Base-by-base conservation (phyloP, 37 sponge, comb jelly and placozoan species). In the Corticium candelabrum region DNA sequence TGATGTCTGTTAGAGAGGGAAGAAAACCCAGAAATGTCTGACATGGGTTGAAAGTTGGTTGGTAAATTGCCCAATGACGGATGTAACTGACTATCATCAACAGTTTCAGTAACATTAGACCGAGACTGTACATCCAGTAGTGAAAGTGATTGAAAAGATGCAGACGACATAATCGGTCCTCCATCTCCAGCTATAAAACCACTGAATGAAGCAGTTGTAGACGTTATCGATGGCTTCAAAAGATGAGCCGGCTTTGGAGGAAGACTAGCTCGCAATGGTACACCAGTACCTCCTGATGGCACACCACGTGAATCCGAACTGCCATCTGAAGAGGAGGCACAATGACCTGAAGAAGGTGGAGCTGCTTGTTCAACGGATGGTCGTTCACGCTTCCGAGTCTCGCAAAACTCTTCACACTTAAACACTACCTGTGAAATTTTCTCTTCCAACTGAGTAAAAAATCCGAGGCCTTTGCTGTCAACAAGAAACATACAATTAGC, bases 241-340 rank as follows among this genome's bases (percentile, higher is more conserved):
- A 50, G 62, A 50, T 50, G 62, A 50, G 62, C 62, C 15, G 62
- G 62, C 62, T 50, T 50, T 11, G 62, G 62, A 11, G 62, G 62
- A 11, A 50, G 62, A 50, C 62, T 50, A 11, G 62, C 11, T 50
- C 62, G 11, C 62, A 21, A 50, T 21, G 62, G n/a, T n/a, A n/a
- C n/a, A n/a, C n/a, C n/a, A n/a, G n/a, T n/a, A n/a, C n/a, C n/a
- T n/a, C n/a, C n/a, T n/a, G n/a, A n/a, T n/a, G n/a, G n/a, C n/a
- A n/a, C n/a, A n/a, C n/a, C n/a, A n/a, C n/a, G n/a, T n/a, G n/a
- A n/a, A n/a, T n/a, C n/a, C n/a, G n/a, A n/a, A n/a, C n/a, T n/a
- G n/a, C n/a, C n/a, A n/a, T n/a, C n/a, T n/a, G n/a, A n/a, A n/a
- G n/a, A n/a, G n/a, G n/a, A n/a, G n/a, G n/a, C n/a, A n/a, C n/a